Evolutionary conservation across 2,888 invertebrate genomes (phyloP).

Genomic region (Latheticus oryzae): DNA sequence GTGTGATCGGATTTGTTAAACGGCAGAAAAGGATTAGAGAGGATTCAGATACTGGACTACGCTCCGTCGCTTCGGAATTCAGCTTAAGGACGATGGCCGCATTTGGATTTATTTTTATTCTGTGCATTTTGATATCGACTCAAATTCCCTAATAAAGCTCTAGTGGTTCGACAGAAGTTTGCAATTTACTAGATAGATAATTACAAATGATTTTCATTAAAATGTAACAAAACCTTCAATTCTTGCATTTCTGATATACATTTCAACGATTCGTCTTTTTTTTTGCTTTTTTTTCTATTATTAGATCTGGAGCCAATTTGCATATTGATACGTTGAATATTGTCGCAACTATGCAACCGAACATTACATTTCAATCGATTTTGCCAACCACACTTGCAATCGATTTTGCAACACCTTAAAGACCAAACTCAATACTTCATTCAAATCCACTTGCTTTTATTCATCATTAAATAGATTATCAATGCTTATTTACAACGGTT

Average conservation of each 20-base stretch:
- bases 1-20: constrained; percentile 64
- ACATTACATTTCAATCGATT: too few species aligned
- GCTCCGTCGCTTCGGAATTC: constrained; percentile 52
- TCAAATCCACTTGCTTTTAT: constrained; percentile 5
- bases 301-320: too few species aligned
- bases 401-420: constrained; percentile 1
- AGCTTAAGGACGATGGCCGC: constrained; percentile 54
- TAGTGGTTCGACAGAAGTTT: background rate
- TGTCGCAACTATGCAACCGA: too few species aligned
- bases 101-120: constrained; percentile 53
- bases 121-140: constrained; percentile 44
- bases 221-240: too few species aligned
- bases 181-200: too few species aligned
- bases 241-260: too few species aligned
- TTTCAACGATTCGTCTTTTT: too few species aligned
- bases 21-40: constrained; percentile 61
- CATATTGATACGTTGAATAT: too few species aligned
- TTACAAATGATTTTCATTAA: too few species aligned
- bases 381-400: background rate
- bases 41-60: constrained; percentile 55
- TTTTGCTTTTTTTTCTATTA: too few species aligned
- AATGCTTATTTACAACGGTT: constrained; percentile 14
- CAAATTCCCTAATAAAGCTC: constrained; percentile 35
- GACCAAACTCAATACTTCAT: constrained; percentile 8
- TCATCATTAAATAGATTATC: constrained; percentile 5